phyloP scores from a whole-genome alignment of 2,113 vertebrate species.

The Rhinoptilus africanus region DNA sequence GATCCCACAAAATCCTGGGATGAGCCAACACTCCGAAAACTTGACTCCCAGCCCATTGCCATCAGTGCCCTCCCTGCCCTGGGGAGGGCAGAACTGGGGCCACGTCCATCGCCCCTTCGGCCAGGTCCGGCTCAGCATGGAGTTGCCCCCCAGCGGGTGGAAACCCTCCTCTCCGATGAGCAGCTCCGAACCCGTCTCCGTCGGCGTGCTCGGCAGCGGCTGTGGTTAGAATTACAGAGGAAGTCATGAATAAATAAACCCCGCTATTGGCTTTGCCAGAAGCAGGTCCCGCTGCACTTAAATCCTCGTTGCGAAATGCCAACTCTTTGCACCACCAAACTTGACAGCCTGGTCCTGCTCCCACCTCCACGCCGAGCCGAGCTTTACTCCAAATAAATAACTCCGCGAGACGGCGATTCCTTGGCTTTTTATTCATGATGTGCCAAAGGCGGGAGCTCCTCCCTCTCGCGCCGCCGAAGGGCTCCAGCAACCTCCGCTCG shows the following conservation, averaged over 20 bases:
- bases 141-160: neutral
- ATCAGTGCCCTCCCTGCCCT: neutral
- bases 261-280: neutral
- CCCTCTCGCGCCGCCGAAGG: neutral
- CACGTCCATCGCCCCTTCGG: neutral
- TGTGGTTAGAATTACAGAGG: neutral
- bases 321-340: fast-evolving
- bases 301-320: neutral
- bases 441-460: neutral
- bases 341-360: neutral
- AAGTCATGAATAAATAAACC: neutral
- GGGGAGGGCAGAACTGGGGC: neutral
- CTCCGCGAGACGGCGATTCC: neutral
- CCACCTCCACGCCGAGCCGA: neutral
- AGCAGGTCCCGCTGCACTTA: neutral
- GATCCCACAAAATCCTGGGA: neutral
- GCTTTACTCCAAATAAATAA: neutral
- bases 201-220: neutral
- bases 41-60: neutral
- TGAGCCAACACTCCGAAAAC: fast-evolving
- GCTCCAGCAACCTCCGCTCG: neutral
- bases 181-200: neutral
- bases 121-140: neutral
- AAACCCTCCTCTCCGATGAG: neutral
- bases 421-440: neutral